Evolutionary conservation across 2,113 vertebrate species (phyloP).

Genomic region (Scomber scombrus): DNA sequence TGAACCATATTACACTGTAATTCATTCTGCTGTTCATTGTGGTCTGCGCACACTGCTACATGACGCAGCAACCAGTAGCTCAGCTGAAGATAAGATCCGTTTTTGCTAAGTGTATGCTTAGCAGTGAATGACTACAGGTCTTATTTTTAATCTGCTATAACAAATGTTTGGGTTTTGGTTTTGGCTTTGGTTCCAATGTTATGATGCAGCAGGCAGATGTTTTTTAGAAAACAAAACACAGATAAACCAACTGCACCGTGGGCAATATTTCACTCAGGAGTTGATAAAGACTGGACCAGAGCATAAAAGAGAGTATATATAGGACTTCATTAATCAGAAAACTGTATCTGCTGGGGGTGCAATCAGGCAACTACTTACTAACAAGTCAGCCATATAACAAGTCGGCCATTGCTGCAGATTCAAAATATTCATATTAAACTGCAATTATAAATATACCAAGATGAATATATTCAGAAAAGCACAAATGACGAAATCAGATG

Average conservation of each 20-base stretch:
- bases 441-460: not conserved
- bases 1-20: slow-evolving; percentile 55
- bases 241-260: not conserved
- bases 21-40: slow-evolving; percentile 36
- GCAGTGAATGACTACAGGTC: too few relatives aligned
- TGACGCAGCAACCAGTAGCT: slow-evolving; percentile 59
- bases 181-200: slow-evolving; percentile 1
- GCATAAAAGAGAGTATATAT: too few relatives aligned
- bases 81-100: not conserved
- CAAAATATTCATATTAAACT: not conserved
- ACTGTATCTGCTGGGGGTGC: too few relatives aligned
- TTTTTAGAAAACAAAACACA: not conserved
- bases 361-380: too few relatives aligned
- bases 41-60: slow-evolving; percentile 14
- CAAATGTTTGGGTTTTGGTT: too few relatives aligned
- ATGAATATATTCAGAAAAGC: not conserved
- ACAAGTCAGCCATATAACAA: too few relatives aligned
- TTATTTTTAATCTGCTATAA: too few relatives aligned
- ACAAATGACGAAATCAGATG: too few relatives aligned
- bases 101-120: not conserved
- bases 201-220: slow-evolving; percentile 20
- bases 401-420: too few relatives aligned
- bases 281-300: too few relatives aligned
- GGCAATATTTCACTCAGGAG: not conserved
- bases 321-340: too few relatives aligned